phyloP scores from a whole-genome alignment of 37 sponge, comb jelly and placozoan species.

The Diacarnus erythraeanus region DNA sequence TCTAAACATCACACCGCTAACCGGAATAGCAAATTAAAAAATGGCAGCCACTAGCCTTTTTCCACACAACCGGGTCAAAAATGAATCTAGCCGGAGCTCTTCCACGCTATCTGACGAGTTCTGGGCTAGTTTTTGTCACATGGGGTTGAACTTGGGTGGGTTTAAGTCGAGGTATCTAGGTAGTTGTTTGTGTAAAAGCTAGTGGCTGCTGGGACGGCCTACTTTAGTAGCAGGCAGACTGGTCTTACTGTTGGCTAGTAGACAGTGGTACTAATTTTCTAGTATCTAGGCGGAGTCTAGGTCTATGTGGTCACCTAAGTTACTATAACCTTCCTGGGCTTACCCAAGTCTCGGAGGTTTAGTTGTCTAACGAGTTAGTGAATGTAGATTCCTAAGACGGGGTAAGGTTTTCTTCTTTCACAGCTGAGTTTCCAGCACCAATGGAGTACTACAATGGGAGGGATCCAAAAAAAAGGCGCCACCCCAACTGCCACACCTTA shows the following conservation, averaged over 20 bases:
- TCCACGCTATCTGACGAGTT: too few relatives aligned
- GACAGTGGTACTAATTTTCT: too few relatives aligned
- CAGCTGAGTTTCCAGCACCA: background rate
- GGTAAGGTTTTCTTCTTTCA: background rate
- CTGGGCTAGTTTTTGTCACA: too few relatives aligned
- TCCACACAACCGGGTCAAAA: too few relatives aligned
- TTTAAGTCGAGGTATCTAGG: too few relatives aligned
- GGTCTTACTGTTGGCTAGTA: too few relatives aligned
- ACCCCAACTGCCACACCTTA: conserved; percentile 17
- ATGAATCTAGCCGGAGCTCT: too few relatives aligned
- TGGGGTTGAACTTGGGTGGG: too few relatives aligned
- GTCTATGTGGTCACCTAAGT: background rate
- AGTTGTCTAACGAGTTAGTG: background rate
- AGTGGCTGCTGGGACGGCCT: too few relatives aligned
- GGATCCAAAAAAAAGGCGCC: conserved; percentile 6
- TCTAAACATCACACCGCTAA: background rate
- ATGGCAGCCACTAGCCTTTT: too few relatives aligned
- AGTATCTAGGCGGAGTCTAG: background rate
- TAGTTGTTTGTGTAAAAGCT: too few relatives aligned
- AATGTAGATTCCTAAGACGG: background rate
- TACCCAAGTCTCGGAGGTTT: background rate
- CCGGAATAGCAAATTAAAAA: background rate
- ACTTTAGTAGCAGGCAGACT: too few relatives aligned
- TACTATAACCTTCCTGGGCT: background rate
- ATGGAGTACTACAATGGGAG: background rate